Evolutionary conservation across 2,113 vertebrate genomes (phyloP), one percentile per base, ranked within the genome.

Genomic region (Desmodus rotundus): DNA sequence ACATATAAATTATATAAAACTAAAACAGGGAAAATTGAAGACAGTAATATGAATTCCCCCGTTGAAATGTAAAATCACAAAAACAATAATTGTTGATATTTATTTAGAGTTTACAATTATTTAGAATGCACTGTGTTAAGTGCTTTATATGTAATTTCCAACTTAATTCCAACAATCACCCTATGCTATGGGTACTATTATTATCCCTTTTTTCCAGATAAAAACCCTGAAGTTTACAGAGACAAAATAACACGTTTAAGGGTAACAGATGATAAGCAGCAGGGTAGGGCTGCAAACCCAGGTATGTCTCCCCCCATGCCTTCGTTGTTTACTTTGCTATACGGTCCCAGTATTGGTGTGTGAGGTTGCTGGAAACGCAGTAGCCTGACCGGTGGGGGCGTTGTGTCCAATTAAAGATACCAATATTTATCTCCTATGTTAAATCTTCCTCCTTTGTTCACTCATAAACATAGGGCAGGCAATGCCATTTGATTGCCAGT

Each of bases 51-150:
- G 17, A 13, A 31, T 88, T 96, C 38, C 90, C 15, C 58, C 72
- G 22, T 47, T 86, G 85, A 94, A 94, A 90, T 17, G 78, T 54
- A n/a, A 50, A 92, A 61, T 82, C 93, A 43, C 58, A 63, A 93
- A 70, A 54, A 52, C 36, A 82, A 43, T 43, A 86, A 68, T 54
- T 56, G n/a, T 58, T 36, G 28, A 20, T 61, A 56, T 83, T 88
- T 92, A 86, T 58, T 94, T 91, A 84, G 41, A 77, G 47, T 17
- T 76, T 86, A 58, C 9, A 67, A 9, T 81, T 54, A 41, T 90
- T 93, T 26, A 82, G 88, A 96, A 58, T 63, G 70, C 47, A 52
- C 26, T 43, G 31, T 87, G 84, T 68, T 83, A 70, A 96, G 45
- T 45, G 38, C 70, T 85, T 85, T 77, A 41, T 41, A 7, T 38